A percentile compares a stretch with the other conserved stretches of the same genome.
phyloP scores from a whole-genome alignment of 2,888 invertebrate genomes.

The Hemicrepidius hirtus region DNA sequence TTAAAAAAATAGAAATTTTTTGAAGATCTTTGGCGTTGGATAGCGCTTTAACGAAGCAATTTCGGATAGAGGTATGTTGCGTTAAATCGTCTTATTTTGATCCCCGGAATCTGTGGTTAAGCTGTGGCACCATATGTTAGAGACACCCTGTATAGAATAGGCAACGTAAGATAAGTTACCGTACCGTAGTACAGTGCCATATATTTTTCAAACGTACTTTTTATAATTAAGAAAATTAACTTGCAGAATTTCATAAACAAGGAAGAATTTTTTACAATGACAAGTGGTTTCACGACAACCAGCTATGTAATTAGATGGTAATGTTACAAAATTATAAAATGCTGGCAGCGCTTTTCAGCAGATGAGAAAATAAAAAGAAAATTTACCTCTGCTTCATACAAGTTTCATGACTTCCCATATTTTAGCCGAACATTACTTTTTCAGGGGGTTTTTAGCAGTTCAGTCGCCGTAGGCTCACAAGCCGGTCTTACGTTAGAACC shows the following conservation, averaged over 20 bases:
- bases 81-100: no score
- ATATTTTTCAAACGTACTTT: no score
- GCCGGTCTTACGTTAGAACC: conserved; percentile 21
- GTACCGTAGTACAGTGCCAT: no score
- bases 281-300: conserved; percentile 4
- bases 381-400: conserved; percentile 44
- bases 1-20: no score
- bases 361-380: conserved; percentile 36
- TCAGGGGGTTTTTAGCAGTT: conserved; percentile 36
- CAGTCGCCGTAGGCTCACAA: conserved; percentile 27
- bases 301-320: conserved; percentile 31
- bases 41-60: no score
- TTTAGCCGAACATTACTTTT: conserved; percentile 40
- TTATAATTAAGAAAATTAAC: not conserved
- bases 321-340: conserved; percentile 36
- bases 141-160: no score
- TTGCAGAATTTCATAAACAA: not conserved
- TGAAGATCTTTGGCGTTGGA: no score
- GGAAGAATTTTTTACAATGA: not conserved
- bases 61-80: no score
- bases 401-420: conserved; percentile 46
- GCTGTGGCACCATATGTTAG: no score
- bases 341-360: conserved; percentile 35
- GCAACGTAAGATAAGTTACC: no score
- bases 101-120: no score